Evolutionary conservation across 2,888 invertebrate species (phyloP), one percentile per base, ranked within the genome.

Genomic region (Drosophila pseudotakahashii): DNA sequence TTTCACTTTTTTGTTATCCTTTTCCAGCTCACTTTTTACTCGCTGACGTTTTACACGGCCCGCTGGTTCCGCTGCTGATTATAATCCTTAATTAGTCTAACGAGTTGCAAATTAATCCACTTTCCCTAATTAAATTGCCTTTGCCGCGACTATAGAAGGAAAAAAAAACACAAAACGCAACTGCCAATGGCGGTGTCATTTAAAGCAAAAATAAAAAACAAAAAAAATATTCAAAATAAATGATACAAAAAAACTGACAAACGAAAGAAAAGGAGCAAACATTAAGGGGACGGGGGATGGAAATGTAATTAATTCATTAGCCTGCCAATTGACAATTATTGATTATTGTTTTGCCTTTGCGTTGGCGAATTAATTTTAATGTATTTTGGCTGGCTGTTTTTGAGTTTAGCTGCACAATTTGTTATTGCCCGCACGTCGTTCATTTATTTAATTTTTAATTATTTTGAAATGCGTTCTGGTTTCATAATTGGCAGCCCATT

Each of bases 61-160:
- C 51, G 60, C 37, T 60, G 53, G 66, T 45, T 77, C 53, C 48
- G 64, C 66, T 78, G 75, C 69, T 89, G 77, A 69, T 77, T 81
- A 77, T 91, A 86, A 90, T 90, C 90, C 90, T 89, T 90, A 90
- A 91, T 91, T 91, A 90, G 89, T 82, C 78, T 89, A 91, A 90
- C 89, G 90, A 90, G 82, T 87, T 87, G 89, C 88, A 89, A 91
- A 90, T 90, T 89, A 90, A 90, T 91, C 90, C 90, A 90, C 90
- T 91, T 90, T 87, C 81, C 79, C 83, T 90, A 91, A 91, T 91
- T 90, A 91, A 91, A 90, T 89, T 88, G 81, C 67, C 63, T 64
- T 51, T 54, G 53, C 61, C 37, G 59, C 54, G 67, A 42, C 69
- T 60, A 69, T 23, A 62, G 41, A 54, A 16, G 19, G n/a, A n/a